phyloP scores from a whole-genome alignment of 2,888 invertebrate species.

The Gortyna flavago region DNA sequence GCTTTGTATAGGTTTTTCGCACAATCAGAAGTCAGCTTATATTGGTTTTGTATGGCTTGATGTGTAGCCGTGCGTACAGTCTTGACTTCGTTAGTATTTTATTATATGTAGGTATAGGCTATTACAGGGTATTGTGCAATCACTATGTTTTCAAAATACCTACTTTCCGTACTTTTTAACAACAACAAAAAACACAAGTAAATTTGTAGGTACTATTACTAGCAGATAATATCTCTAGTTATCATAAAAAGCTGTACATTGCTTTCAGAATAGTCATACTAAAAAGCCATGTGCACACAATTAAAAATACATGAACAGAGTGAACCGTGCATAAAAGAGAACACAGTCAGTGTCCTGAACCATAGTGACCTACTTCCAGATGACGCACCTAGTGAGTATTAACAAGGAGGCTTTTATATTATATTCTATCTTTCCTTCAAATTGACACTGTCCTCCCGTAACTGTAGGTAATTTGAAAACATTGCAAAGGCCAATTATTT shows the following conservation, averaged over 20 bases:
- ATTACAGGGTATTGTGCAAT: neutral
- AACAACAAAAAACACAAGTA: neutral
- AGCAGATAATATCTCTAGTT: neutral
- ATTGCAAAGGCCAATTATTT: no score
- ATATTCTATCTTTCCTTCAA: neutral
- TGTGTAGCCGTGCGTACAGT: no score
- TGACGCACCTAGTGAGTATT: constrained; percentile 6
- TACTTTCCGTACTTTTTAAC: neutral
- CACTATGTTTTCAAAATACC: neutral
- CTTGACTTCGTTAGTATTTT: neutral
- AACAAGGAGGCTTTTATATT: neutral
- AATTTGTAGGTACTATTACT: neutral
- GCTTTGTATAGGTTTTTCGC: no score
- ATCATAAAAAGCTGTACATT: constrained; percentile 10
- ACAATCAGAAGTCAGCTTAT: no score
- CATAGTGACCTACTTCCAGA: constrained; percentile 42
- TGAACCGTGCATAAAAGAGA: constrained; percentile 17
- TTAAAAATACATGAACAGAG: constrained; percentile 44
- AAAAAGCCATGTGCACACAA: constrained; percentile 25
- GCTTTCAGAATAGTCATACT: constrained; percentile 7
- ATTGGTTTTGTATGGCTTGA: no score
- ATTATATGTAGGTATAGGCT: neutral
- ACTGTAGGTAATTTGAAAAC: no score
- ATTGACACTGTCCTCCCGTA: neutral
- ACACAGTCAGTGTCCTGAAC: constrained; percentile 38